Percentiles rank a stretch among this genome's conserved stretches.
Evolutionary conservation across 2,888 invertebrate genomes (phyloP).

Genomic region (Lasioglossum pauxillum): DNA sequence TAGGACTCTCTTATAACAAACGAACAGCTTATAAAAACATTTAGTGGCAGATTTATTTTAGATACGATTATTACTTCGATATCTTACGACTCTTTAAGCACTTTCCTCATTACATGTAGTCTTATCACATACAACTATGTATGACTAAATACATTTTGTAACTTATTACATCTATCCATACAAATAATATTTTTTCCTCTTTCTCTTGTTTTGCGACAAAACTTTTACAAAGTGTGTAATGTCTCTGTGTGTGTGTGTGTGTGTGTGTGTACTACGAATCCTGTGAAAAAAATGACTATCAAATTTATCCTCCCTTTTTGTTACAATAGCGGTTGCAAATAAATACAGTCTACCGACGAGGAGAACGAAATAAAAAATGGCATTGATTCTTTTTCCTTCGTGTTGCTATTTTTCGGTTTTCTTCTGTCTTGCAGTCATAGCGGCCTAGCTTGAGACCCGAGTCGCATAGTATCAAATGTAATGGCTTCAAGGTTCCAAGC

Average conservation of each 20-base stretch:
- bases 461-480: constrained; percentile 74
- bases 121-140: constrained; percentile 65
- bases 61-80: constrained; percentile 57
- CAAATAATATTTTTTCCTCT: constrained; percentile 47
- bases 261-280: constrained; percentile 23
- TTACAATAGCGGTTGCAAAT: constrained; percentile 69
- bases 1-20: constrained; percentile 58
- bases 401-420: constrained; percentile 34
- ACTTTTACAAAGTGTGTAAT: constrained; percentile 43
- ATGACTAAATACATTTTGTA: constrained; percentile 65
- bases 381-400: constrained; percentile 42
- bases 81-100: constrained; percentile 61
- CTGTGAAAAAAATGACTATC: constrained; percentile 41
- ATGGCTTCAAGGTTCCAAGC: constrained; percentile 72
- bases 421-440: constrained; percentile 59
- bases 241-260: background rate
- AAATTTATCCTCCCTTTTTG: constrained; percentile 25
- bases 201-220: constrained; percentile 38
- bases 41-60: constrained; percentile 53
- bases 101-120: constrained; percentile 57
- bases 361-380: constrained; percentile 51
- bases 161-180: constrained; percentile 60
- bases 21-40: constrained; percentile 59
- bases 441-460: constrained; percentile 68
- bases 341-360: constrained; percentile 67